A percentile compares a stretch with the other conserved stretches of the same genome.
phyloP scores from a whole-genome alignment of 2,797 vertebrate species.

The Lutjanus campechanus region DNA sequence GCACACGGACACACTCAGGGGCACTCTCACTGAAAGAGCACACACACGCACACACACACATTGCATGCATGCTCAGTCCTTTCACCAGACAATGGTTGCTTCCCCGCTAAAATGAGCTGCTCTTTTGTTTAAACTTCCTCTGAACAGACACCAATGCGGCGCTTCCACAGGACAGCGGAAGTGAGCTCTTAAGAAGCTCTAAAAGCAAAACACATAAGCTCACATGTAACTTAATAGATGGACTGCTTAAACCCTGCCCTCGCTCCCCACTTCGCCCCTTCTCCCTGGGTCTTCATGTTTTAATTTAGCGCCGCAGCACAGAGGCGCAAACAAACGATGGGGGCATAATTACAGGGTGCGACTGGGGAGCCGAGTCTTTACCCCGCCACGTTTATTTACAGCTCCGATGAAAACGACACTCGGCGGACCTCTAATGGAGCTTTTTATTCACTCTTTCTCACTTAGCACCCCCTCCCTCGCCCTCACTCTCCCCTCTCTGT shows the following conservation, averaged over 20 bases:
- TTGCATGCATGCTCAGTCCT: background rate
- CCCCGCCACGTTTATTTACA: constrained; percentile 64
- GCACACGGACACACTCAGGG: background rate
- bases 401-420: constrained; percentile 57
- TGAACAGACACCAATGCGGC: constrained; percentile 16
- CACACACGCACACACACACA: background rate
- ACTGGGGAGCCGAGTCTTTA: constrained; percentile 56
- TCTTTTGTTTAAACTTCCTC: constrained; percentile 22
- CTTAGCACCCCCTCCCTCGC: background rate
- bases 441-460: constrained; percentile 44
- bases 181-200: constrained; percentile 22
- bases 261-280: background rate
- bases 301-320: constrained; percentile 38
- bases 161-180: constrained; percentile 9
- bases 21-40: background rate
- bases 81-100: background rate
- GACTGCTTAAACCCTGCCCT: background rate
- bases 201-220: constrained; percentile 39
- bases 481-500: constrained; percentile 14
- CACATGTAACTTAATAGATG: constrained; percentile 34
- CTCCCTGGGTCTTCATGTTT: constrained; percentile 40
- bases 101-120: constrained; percentile 1
- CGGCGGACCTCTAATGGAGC: constrained; percentile 54
- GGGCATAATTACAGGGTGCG: constrained; percentile 55
- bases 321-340: constrained; percentile 42